phyloP scores from a whole-genome alignment of 1,140 invertebrate species.

The Goniozus legneri region DNA sequence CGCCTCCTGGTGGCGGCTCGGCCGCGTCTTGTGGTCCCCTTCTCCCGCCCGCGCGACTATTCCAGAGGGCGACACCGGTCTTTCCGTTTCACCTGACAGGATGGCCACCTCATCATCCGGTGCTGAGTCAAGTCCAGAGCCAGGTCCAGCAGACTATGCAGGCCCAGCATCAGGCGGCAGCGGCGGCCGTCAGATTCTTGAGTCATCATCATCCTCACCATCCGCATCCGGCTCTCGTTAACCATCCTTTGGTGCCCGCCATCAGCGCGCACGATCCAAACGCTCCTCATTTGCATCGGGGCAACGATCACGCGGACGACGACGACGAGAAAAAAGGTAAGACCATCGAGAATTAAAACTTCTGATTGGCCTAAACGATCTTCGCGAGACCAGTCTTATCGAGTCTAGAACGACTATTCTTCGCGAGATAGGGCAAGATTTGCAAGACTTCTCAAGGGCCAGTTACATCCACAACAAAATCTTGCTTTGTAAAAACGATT shows the following conservation, averaged over 20 bases:
- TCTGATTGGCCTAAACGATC: no score
- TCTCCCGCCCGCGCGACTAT: conserved; percentile 42
- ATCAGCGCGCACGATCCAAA: conserved; percentile 43
- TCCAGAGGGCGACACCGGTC: conserved; percentile 49
- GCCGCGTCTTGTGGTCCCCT: conserved; percentile 41
- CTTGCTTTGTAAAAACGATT: no score
- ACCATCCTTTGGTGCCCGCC: conserved; percentile 44
- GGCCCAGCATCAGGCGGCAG: conserved; percentile 44
- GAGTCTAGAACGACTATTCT: no score
- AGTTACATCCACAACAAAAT: no score
- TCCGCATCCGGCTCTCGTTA: conserved; percentile 43
- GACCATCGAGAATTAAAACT: conserved; percentile 18
- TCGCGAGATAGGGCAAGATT: no score
- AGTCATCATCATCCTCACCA: conserved; percentile 51
- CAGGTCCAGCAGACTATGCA: conserved; percentile 51
- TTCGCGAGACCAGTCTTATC: no score
- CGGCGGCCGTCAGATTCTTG: conserved; percentile 43
- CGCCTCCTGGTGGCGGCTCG: conserved; percentile 47
- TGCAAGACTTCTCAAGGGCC: no score
- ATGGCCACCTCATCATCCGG: conserved; percentile 51
- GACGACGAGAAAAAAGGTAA: conserved; percentile 54
- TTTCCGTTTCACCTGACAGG: conserved; percentile 50
- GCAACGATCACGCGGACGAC: conserved; percentile 43
- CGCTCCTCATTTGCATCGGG: conserved; percentile 46
- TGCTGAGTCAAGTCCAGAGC: conserved; percentile 47